Base-by-base conservation (phyloP, 2,797 vertebrate species). In the Todus mexicanus region DNA sequence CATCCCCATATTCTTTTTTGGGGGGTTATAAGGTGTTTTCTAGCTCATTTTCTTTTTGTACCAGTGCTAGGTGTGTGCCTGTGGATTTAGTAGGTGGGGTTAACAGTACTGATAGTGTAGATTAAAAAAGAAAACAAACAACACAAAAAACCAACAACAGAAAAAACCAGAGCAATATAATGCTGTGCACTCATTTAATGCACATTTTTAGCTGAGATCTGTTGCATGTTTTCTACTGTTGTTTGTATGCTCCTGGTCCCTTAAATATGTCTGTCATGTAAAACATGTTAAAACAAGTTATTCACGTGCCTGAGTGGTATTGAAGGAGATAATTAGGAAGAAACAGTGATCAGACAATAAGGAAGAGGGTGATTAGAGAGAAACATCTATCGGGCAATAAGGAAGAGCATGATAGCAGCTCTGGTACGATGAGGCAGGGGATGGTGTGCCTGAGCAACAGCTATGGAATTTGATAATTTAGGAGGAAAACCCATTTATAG, bases 341-440 rank as follows among this genome's bases (percentile, higher is more conserved):
- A 81, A 80, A 50, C 29, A 64, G 73, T 57, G 51, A 70, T 73
- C 82, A 57, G 63, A 47, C 76, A 59, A 63, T 63, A 81, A 96
- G 91, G 89, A 95, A 91, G 85, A 92, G 27, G 33, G 43, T 81
- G 76, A 91, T 96, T 91, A 95, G 63, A 87, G 42, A 81, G 76
- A 84, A 92, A 75, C 9, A 2, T 56, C 65, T 38, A 83, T 94
- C 27, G 0, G 56, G 37, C 87, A 95, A 42, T 89, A 93, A 95
- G 91, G 95, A 94, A 81, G 89, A 84, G 40, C 33, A 21, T 70
- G 94, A 91, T 84, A 87, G 84, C 89, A 90, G 42, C 38, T 71
- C 53, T 14, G 17, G 47, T 75, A 74, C 6, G 7, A 80, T 19
- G 40, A 87, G 56, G 92, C 89, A 89, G 74, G 93, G 91, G 81